Conservation (phyloP, 2,113 vertebrate species). For the Entelurus aequoreus region DNA sequence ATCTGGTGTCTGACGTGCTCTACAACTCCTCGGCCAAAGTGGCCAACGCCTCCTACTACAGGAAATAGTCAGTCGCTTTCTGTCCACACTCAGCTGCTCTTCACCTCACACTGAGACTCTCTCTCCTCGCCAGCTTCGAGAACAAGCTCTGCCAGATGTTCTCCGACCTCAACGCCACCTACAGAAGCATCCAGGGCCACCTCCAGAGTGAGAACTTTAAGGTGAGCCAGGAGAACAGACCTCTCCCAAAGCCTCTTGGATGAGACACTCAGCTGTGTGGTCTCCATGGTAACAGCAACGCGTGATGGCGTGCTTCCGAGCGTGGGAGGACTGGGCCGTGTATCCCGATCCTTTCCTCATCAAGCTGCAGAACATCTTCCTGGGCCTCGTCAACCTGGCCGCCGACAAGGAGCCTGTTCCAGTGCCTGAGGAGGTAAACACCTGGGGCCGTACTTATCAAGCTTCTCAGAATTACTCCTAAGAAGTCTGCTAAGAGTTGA, state of each 20-base stretch:
- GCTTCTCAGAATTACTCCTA: too few relatives aligned
- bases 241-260: too few relatives aligned
- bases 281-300: slow-evolving; percentile 78
- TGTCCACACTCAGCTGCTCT: not conserved
- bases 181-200: slow-evolving; percentile 96
- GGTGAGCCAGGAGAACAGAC: slow-evolving; percentile 65
- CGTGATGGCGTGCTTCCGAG: slow-evolving; percentile 97
- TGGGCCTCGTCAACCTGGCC: slow-evolving; percentile 92
- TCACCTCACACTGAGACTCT: not conserved
- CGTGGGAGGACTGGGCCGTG: slow-evolving; percentile 98
- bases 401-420: slow-evolving; percentile 78
- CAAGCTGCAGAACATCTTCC: slow-evolving; percentile 97
- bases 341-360: slow-evolving; percentile 99
- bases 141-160: slow-evolving; percentile 96
- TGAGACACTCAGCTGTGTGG: not conserved
- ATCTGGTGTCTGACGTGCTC: slow-evolving; percentile 96
- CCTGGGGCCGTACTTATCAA: too few relatives aligned
- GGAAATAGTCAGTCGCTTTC: slow-evolving; percentile 89
- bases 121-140: slow-evolving; percentile 84
- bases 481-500: too few relatives aligned
- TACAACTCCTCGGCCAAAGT: slow-evolving; percentile 99
- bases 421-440: slow-evolving; percentile 49
- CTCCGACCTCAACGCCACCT: slow-evolving; percentile 94
- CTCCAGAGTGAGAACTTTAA: slow-evolving; percentile 98
- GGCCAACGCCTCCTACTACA: slow-evolving; percentile 96